phyloP scores from a whole-genome alignment of 2,113 vertebrate species.

The Rhombomys opimus region DNA sequence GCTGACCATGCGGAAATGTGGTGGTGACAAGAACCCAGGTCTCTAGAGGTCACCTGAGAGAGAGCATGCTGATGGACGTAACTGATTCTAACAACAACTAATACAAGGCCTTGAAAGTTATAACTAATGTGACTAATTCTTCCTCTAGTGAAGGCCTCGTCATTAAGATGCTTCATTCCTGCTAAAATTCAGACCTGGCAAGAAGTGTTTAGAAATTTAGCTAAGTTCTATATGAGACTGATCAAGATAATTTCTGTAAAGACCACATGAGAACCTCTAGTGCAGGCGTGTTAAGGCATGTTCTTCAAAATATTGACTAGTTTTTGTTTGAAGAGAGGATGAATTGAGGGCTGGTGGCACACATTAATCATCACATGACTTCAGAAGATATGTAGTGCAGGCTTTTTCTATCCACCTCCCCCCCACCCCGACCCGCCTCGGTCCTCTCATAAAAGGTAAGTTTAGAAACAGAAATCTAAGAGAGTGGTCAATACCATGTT shows the following conservation, averaged over 20 bases:
- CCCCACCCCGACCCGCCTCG: accelerated
- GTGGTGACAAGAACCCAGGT: not conserved
- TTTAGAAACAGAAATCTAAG: conserved; percentile 48
- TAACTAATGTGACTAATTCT: not conserved
- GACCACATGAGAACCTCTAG: not conserved
- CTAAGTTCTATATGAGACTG: not conserved
- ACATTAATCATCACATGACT: not conserved
- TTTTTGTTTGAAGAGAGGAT: conserved; percentile 52
- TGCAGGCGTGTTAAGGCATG: not conserved
- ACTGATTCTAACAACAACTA: too few relatives aligned
- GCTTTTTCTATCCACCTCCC: not conserved
- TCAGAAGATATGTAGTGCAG: not conserved
- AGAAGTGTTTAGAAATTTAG: not conserved
- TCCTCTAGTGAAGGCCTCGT: not conserved
- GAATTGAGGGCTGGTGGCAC: not conserved
- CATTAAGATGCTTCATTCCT: not conserved
- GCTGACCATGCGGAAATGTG: not conserved
- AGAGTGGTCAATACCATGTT: conserved; percentile 7
- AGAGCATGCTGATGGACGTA: not conserved
- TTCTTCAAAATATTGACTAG: conserved; percentile 33
- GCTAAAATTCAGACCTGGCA: conserved; percentile 32
- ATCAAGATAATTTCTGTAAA: conserved; percentile 21
- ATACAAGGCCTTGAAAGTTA: not conserved
- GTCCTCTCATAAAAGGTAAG: not conserved
- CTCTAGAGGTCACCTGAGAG: not conserved